Evolutionary conservation across 35 echinoderm and acorn worm genomes (phyloP).

Genomic region (Ophioderma brevispina): DNA sequence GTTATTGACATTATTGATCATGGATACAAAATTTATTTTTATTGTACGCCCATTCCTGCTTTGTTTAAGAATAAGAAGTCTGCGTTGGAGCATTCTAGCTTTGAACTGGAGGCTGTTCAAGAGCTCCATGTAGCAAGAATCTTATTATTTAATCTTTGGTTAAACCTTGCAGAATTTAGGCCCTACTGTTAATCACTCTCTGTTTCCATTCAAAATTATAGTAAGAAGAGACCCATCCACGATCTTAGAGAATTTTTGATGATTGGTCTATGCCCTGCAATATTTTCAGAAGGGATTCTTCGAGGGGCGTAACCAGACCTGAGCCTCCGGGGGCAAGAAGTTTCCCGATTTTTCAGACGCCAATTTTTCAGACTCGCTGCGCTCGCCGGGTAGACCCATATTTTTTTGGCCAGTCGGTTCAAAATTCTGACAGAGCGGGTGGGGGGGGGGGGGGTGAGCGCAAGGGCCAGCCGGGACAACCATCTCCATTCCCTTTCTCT

Average conservation of each 20-base stretch:
- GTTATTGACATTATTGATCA: neutral
- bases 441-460: no score
- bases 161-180: neutral
- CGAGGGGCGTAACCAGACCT: no score
- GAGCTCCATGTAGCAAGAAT: neutral
- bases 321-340: no score
- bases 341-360: no score
- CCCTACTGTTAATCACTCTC: neutral
- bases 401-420: no score
- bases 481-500: no score
- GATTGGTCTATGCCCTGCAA: neutral
- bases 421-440: no score
- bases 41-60: neutral
- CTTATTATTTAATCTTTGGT: neutral
- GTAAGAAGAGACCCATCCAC: neutral
- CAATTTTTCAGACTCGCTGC: no score
- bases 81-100: neutral
- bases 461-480: no score
- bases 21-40: neutral
- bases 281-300: neutral
- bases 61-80: constrained; percentile 15
- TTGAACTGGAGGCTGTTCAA: neutral
- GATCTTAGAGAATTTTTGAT: constrained; percentile 32
- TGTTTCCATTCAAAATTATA: neutral
- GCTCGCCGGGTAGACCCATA: no score